phyloP scores from a whole-genome alignment of 2,797 vertebrate genomes.

The Poecilia velifera region DNA sequence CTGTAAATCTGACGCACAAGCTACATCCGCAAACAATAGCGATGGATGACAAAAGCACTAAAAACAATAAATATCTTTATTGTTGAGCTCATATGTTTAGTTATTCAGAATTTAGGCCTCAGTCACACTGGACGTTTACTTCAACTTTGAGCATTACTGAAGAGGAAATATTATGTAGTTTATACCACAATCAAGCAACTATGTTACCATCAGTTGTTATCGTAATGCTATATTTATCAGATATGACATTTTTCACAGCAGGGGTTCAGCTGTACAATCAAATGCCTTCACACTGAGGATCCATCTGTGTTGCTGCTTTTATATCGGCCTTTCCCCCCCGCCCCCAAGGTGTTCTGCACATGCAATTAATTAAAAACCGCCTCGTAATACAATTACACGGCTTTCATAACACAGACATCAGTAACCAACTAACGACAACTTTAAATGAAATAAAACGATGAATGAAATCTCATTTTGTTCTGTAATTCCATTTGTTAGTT shows the following conservation, averaged over 20 bases:
- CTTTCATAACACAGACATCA: not conserved
- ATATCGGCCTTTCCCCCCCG: fast-evolving
- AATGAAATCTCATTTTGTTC: slow-evolving; percentile 36
- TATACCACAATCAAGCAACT: too few species aligned
- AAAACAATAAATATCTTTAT: not conserved
- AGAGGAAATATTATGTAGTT: too few species aligned
- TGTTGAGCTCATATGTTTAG: not conserved
- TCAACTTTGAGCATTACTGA: too few species aligned
- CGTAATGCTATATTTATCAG: too few species aligned
- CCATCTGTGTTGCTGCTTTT: not conserved
- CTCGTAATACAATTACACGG: not conserved
- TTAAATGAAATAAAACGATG: slow-evolving; percentile 3
- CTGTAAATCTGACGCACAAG: not conserved
- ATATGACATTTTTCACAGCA: not conserved
- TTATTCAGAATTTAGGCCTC: not conserved
- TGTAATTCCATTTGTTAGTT: slow-evolving; percentile 14
- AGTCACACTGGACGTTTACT: too few species aligned
- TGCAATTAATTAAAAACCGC: not conserved
- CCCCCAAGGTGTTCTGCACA: not conserved
- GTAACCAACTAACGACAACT: not conserved
- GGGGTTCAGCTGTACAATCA: not conserved
- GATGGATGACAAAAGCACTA: not conserved
- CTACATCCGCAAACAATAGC: not conserved
- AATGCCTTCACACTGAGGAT: not conserved
- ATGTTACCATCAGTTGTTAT: too few species aligned